Percentiles rank a stretch among this genome's conserved stretches.
Conservation (phyloP, 2,113 vertebrate genomes). For the Tylochromis polylepis region DNA sequence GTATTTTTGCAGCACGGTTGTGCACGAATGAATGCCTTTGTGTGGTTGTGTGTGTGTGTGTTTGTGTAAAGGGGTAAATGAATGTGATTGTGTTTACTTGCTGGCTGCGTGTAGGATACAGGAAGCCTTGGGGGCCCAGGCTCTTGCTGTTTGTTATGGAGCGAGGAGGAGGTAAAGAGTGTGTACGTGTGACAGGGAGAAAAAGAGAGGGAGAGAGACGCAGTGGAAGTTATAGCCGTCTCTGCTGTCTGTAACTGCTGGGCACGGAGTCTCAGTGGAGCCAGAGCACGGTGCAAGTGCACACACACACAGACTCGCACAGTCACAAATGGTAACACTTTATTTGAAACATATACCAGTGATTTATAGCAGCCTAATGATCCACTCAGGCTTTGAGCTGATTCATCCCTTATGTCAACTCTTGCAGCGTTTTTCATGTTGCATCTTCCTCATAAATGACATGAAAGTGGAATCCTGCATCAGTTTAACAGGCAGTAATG, state of each 20-base stretch:
- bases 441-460: slow-evolving; percentile 31
- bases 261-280: slow-evolving; percentile 73
- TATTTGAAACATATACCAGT: slow-evolving; percentile 47
- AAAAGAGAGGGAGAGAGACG: neutral
- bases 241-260: slow-evolving; percentile 77
- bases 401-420: slow-evolving; percentile 43
- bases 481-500: neutral
- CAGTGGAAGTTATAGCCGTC: slow-evolving; percentile 64
- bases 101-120: slow-evolving; percentile 70
- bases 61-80: slow-evolving; percentile 52
- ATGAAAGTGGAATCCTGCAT: slow-evolving; percentile 12
- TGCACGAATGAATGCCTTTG: slow-evolving; percentile 12
- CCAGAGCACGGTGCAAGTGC: slow-evolving; percentile 52
- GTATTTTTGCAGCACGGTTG: slow-evolving; percentile 19
- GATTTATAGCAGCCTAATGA: slow-evolving; percentile 47
- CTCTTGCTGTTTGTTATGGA: slow-evolving; percentile 75
- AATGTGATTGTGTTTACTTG: slow-evolving; percentile 76
- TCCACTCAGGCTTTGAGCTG: slow-evolving; percentile 27
- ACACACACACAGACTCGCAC: neutral
- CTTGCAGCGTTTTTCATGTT: slow-evolving; percentile 20
- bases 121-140: slow-evolving; percentile 76
- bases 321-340: slow-evolving; percentile 37
- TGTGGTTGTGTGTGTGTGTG: slow-evolving; percentile 5
- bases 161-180: slow-evolving; percentile 69
- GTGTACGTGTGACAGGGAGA: slow-evolving; percentile 17